A percentile compares a stretch with the other conserved stretches of the same genome.
Evolutionary conservation across 2,888 invertebrate species (phyloP).

Genomic region (Eucriotettix oculatus): DNA sequence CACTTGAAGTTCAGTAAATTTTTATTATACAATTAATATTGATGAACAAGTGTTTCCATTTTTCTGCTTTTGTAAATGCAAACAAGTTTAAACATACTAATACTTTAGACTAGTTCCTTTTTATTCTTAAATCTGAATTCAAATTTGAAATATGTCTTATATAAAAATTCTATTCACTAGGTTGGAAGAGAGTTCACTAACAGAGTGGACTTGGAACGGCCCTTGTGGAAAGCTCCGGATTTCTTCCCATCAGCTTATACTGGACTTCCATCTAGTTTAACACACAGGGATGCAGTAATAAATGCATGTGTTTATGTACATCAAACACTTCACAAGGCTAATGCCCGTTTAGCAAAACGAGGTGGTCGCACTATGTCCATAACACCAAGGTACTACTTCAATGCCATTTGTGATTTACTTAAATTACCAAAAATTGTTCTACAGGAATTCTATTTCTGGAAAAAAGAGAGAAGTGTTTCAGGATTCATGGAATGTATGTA

Average conservation of each 20-base stretch:
- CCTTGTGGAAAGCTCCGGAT: slow-evolving; percentile 72
- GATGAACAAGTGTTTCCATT: too few relatives aligned
- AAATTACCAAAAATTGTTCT: too few relatives aligned
- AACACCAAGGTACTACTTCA: slow-evolving; percentile 52
- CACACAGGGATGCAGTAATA: slow-evolving; percentile 91
- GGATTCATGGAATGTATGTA: too few relatives aligned
- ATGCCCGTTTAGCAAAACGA: slow-evolving; percentile 73
- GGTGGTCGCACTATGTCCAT: slow-evolving; percentile 94
- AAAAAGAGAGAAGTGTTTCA: too few relatives aligned
- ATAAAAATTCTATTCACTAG: slow-evolving; percentile 20
- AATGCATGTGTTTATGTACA: slow-evolving; percentile 98
- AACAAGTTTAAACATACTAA: background rate
- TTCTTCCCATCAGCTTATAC: slow-evolving; percentile 81
- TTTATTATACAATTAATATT: too few relatives aligned
- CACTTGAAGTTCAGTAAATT: too few relatives aligned
- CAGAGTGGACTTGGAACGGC: slow-evolving; percentile 83
- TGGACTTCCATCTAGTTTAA: slow-evolving; percentile 53
- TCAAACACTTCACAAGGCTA: slow-evolving; percentile 90
- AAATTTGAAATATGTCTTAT: background rate
- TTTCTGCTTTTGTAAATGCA: background rate
- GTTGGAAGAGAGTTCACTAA: slow-evolving; percentile 93
- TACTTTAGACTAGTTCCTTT: background rate
- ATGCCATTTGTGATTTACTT: too few relatives aligned
- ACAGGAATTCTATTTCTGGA: too few relatives aligned
- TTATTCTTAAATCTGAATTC: background rate